Percentiles rank a stretch among this genome's conserved stretches.
Conservation (phyloP, 2,113 vertebrate genomes). For the Aythya baeri region DNA sequence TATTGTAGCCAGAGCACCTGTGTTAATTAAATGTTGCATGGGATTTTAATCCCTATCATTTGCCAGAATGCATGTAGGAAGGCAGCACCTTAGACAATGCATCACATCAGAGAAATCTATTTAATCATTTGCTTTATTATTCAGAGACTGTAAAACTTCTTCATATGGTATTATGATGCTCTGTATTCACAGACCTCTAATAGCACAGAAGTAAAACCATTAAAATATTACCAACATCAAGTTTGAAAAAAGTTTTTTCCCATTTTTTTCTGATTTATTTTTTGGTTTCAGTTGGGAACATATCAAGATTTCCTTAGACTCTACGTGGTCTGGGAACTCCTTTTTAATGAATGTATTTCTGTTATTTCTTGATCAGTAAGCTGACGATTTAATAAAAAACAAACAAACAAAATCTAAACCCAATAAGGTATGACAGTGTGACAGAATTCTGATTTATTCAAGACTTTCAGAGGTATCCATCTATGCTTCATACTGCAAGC, state of each 20-base stretch:
- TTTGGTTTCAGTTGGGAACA: background rate
- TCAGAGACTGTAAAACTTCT: background rate
- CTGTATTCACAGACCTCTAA: background rate
- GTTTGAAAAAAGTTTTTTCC: background rate
- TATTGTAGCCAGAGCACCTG: background rate
- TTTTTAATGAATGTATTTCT: background rate
- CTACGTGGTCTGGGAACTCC: background rate
- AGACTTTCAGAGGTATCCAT: background rate
- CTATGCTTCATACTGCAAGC: background rate
- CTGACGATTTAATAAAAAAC: background rate
- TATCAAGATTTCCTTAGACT: background rate
- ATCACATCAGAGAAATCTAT: constrained; percentile 22
- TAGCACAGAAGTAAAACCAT: background rate
- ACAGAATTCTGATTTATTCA: background rate
- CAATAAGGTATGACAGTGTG: background rate
- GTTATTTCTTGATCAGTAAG: background rate
- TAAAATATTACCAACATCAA: background rate
- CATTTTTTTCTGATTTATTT: background rate
- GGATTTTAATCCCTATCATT: constrained; percentile 45
- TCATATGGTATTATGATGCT: background rate
- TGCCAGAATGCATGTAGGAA: constrained; percentile 1
- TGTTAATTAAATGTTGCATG: constrained; percentile 46
- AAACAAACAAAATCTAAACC: background rate
- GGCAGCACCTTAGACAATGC: constrained; percentile 28
- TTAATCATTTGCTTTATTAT: constrained; percentile 39